phyloP scores from a whole-genome alignment of 2,888 invertebrate species.

The Patella pellucida region DNA sequence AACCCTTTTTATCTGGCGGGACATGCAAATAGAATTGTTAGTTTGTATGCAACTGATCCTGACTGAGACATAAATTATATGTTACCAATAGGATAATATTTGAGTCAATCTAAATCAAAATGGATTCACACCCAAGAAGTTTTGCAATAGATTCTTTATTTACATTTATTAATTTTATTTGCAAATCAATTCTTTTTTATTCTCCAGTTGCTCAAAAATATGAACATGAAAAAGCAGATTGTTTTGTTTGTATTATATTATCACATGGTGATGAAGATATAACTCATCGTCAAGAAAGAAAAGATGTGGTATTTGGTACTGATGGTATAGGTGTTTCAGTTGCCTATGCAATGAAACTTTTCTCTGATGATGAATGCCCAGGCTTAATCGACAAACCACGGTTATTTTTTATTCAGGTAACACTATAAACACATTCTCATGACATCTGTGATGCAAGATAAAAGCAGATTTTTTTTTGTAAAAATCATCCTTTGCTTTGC shows the following conservation, averaged over 20 bases:
- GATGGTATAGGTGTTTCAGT: conserved; percentile 40
- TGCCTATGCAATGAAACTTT: conserved; percentile 74
- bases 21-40: no score
- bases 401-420: conserved; percentile 79
- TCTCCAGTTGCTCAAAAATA: conserved; percentile 76
- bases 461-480: no score
- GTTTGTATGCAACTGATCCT: no score
- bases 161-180: no score
- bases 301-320: conserved; percentile 46
- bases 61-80: no score
- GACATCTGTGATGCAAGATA: no score
- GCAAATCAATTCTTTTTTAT: neutral
- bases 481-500: no score
- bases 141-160: no score
- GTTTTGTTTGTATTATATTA: conserved; percentile 84
- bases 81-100: no score
- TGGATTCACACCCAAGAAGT: no score
- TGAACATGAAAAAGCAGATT: conserved; percentile 87
- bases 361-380: conserved; percentile 80
- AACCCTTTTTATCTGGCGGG: no score
- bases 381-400: conserved; percentile 88
- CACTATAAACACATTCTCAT: neutral
- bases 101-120: no score
- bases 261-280: conserved; percentile 90
- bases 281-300: conserved; percentile 79